phyloP scores from a whole-genome alignment of 2,113 vertebrate species.

The Glaucomys volans region DNA sequence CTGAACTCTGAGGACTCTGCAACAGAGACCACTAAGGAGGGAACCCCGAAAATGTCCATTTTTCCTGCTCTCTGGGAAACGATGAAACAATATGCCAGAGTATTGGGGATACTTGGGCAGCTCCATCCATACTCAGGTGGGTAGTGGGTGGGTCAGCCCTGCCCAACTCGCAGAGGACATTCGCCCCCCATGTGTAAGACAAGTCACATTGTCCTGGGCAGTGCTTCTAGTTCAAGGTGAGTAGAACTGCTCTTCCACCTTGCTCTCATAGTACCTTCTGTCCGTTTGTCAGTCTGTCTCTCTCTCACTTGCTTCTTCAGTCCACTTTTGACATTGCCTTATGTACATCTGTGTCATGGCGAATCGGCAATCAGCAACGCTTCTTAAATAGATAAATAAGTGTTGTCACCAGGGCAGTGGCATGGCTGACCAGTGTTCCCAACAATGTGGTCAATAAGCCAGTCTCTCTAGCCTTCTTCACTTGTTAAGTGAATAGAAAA shows the following conservation, averaged over 20 bases:
- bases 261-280: fast-evolving
- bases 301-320: too few species aligned
- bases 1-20: neutral
- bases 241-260: too few species aligned
- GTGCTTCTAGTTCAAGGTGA: too few species aligned
- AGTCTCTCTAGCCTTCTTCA: neutral
- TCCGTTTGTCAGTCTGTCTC: neutral
- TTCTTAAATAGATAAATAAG: neutral
- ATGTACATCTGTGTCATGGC: too few species aligned
- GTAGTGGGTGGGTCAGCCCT: neutral
- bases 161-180: neutral
- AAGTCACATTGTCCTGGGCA: neutral
- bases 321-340: neutral
- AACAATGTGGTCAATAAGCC: neutral
- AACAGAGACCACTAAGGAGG: neutral
- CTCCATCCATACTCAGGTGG: neutral
- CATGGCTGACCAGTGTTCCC: neutral
- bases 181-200: neutral
- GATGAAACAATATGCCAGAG: too few species aligned
- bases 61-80: neutral
- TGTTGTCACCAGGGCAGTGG: neutral
- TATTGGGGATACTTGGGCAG: neutral
- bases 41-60: neutral
- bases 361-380: fast-evolving
- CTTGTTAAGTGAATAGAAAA: neutral